Evolutionary conservation across 2,113 vertebrate species (phyloP).

Genomic region (Phylloscopus trochiloides): DNA sequence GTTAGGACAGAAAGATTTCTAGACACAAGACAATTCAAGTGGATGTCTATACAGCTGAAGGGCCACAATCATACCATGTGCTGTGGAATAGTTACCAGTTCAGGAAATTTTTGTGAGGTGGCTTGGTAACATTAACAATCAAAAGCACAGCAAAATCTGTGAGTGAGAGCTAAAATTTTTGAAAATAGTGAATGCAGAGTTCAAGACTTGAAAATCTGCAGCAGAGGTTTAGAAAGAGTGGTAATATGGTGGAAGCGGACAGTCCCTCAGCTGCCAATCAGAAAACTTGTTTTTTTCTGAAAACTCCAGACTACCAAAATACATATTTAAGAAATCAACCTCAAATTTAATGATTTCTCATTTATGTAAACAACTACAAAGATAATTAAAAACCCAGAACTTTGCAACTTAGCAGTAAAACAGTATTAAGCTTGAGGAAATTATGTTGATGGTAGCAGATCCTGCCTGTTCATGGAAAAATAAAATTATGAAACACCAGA

Average conservation of each 20-base stretch:
- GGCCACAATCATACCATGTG: neutral
- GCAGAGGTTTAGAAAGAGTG: neutral
- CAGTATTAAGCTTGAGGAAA: neutral
- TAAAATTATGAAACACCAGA: neutral
- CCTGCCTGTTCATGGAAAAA: neutral
- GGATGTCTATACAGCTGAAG: neutral
- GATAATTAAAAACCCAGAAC: neutral
- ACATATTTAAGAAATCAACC: neutral
- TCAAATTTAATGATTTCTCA: neutral
- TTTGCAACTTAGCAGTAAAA: neutral
- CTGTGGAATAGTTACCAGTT: neutral
- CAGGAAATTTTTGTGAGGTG: neutral
- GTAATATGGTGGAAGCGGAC: neutral
- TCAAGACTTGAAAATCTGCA: neutral
- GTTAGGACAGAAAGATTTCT: neutral
- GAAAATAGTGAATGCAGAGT: neutral
- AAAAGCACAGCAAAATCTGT: neutral
- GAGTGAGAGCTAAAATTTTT: neutral
- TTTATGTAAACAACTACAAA: neutral
- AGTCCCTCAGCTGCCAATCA: neutral
- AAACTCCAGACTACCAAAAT: neutral
- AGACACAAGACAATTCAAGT: neutral
- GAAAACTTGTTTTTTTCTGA: neutral
- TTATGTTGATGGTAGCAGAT: neutral
- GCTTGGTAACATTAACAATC: neutral